phyloP scores from a whole-genome alignment of 2,113 vertebrate species.

The Anthoscopus minutus region DNA sequence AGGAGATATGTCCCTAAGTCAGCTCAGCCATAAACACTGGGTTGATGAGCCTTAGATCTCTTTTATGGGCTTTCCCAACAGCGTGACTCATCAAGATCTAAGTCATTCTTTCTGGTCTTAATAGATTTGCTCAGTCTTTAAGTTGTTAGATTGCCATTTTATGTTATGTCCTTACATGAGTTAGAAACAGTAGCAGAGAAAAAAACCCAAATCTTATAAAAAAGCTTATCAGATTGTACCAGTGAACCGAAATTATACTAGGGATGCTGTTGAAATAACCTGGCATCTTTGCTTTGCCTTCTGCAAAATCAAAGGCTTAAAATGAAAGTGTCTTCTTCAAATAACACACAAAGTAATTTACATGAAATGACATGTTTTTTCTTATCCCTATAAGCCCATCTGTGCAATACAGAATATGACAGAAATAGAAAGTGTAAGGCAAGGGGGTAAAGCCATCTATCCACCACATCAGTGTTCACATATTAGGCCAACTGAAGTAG shows the following conservation, averaged over 20 bases:
- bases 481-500: not conserved
- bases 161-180: not conserved
- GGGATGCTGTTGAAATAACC: not conserved
- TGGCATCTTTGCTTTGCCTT: not conserved
- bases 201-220: not conserved
- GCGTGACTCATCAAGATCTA: not conserved
- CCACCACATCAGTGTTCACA: not conserved
- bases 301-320: not conserved
- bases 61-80: not conserved
- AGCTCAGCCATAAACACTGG: not conserved
- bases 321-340: not conserved
- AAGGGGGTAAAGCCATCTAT: not conserved
- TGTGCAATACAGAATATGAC: not conserved
- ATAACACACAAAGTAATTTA: not conserved
- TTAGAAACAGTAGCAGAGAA: not conserved
- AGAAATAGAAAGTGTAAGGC: not conserved
- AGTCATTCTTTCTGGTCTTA: not conserved
- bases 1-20: not conserved
- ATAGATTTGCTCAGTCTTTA: not conserved
- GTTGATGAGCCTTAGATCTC: not conserved
- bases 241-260: not conserved
- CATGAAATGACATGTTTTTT: not conserved
- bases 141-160: not conserved
- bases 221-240: not conserved
- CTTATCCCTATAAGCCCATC: not conserved